Base-by-base conservation (phyloP, 2,113 vertebrate species). In the Pseudonaja textilis region DNA sequence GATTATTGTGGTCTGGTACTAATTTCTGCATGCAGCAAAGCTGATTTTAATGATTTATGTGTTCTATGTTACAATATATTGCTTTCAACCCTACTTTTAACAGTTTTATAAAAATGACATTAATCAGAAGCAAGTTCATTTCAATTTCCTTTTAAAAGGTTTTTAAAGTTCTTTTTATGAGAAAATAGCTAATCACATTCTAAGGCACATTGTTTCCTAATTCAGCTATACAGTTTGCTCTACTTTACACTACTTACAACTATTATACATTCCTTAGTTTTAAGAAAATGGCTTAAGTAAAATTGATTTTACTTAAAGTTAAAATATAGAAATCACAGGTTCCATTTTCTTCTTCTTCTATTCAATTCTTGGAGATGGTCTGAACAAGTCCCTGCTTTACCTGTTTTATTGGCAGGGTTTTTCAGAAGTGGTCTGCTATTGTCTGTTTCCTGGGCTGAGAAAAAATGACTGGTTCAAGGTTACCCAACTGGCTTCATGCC, bases 41-140 rank as follows among this genome's bases (percentile, higher is more conserved):
- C 94, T 95, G 94, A 69, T 74, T 95, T 93, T 95, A 95, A 95
- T 95, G 95, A 54, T 95, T 95, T 94, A 94, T 94, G 91, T 93
- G 47, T 61, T 57, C 47, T 16, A 88, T 90, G 1, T 6, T 89
- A 91, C 0, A 25, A 50, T 93, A 94, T 89, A 47, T 29, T 89
- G 23, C n/a, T 61, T 90, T 90, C 47, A 69, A 47, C 16, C n/a
- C n/a, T 23, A 50, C 42, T 20, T 29, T 26, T 90, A 81, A 47
- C 42, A 45, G 88, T 29, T 61, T 90, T 61, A 25, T 90, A 45
- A 93, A 2, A 20, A 87, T 64, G 39, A 87, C 23, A 85, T 90
- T 1, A 56, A 12, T 64, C 64, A 86, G 0, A 93, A 93, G 95
- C 69, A 0, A 59, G 88, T 85, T 93, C 25, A 14, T 39, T 81